These are phyloP conservation scores for Cyprinella venusta DNA, from an alignment of 2,797 vertebrate species.

Conservation along the genomic window DNA sequence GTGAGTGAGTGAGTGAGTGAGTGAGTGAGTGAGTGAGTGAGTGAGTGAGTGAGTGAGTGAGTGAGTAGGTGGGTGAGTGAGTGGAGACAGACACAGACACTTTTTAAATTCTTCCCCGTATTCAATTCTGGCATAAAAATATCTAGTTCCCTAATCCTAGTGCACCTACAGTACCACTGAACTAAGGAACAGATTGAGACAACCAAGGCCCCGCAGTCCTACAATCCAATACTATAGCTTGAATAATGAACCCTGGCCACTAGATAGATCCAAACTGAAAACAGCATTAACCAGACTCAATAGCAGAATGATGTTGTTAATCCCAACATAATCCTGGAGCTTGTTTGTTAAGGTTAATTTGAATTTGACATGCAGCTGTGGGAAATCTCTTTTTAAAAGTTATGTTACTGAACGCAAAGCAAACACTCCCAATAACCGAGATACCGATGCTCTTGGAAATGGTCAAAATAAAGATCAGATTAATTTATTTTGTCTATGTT, in stretches of 20 bases:
- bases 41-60: no score
- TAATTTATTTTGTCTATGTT: neutral
- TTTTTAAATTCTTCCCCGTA: no score
- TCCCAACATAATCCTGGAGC: slow-evolving; percentile 10
- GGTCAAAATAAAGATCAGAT: neutral
- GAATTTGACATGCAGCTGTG: neutral
- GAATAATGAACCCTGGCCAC: neutral
- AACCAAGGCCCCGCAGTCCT: neutral
- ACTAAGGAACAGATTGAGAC: neutral
- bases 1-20: no score
- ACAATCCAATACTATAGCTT: neutral
- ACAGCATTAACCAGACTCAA: neutral
- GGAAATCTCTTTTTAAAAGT: slow-evolving; percentile 8
- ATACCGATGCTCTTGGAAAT: neutral
- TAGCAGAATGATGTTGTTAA: slow-evolving; percentile 20
- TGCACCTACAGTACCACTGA: neutral
- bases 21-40: no score
- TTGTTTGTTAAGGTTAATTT: slow-evolving; percentile 39
- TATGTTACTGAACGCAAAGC: neutral
- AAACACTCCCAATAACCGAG: neutral
- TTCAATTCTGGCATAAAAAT: neutral
- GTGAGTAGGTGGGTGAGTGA: no score
- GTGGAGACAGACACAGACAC: no score
- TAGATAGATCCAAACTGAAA: slow-evolving; percentile 5
- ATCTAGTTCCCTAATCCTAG: neutral